Conservation (phyloP, 1,140 invertebrate species). For the Hypothenemus hampei region DNA sequence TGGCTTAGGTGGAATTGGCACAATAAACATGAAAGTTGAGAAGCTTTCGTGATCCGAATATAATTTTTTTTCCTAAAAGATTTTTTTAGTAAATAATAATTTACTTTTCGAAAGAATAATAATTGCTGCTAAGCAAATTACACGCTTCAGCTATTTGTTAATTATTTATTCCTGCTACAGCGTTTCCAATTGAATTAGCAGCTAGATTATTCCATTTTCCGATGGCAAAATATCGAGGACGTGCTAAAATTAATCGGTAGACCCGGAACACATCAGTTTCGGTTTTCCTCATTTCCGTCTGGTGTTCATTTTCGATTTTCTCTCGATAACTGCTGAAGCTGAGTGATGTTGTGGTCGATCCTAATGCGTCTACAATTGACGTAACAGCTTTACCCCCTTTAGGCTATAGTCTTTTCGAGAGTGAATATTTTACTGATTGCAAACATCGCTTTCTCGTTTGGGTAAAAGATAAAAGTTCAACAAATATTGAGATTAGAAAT, state of each 20-base stretch:
- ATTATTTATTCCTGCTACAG: conserved; percentile 7
- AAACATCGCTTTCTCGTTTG: too few species aligned
- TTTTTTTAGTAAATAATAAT: background rate
- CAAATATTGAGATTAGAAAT: too few species aligned
- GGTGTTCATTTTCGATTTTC: conserved; percentile 15
- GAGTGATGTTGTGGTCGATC: conserved; percentile 10
- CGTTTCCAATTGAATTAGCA: conserved; percentile 16
- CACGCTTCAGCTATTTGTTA: background rate
- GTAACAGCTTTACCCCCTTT: conserved; percentile 3
- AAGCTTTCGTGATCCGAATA: conserved; percentile 28
- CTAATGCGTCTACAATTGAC: conserved; percentile 2
- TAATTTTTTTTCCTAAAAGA: conserved; percentile 7
- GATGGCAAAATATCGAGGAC: conserved; percentile 10
- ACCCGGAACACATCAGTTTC: conserved; percentile 11
- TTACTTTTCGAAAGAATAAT: background rate
- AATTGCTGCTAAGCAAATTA: conserved; percentile 1
- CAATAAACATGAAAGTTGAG: conserved; percentile 27
- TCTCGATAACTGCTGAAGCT: conserved; percentile 10
- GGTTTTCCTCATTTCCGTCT: conserved; percentile 17
- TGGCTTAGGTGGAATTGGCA: conserved; percentile 23
- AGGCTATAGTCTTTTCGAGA: too few species aligned
- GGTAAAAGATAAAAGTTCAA: too few species aligned
- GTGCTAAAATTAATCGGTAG: conserved; percentile 10
- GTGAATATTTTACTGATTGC: too few species aligned
- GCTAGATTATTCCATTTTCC: conserved; percentile 13